A percentile compares a stretch with the other conserved stretches of the same genome.
Conservation (phyloP, 92 coral and sea anemone species). For the Phenganax marumi region DNA sequence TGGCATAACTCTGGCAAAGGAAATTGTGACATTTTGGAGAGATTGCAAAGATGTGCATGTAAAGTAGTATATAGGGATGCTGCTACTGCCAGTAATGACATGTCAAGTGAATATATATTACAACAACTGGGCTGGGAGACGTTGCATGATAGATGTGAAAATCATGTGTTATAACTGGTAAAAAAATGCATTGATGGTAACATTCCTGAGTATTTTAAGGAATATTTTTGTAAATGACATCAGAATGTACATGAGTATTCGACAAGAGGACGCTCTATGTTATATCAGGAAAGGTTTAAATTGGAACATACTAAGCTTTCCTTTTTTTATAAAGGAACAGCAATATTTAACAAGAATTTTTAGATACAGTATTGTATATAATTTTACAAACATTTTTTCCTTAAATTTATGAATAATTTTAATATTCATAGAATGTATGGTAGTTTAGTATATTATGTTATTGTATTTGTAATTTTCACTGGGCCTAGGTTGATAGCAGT, state of each 20-base stretch:
- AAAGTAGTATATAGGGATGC: background rate
- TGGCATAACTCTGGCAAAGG: constrained; percentile 23
- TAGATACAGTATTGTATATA: too few relatives aligned
- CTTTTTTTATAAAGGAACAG: constrained; percentile 6
- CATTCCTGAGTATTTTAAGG: background rate
- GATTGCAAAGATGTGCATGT: background rate
- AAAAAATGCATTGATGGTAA: background rate
- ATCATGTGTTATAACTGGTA: background rate
- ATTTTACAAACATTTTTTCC: background rate
- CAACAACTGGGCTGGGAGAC: constrained; percentile 13
- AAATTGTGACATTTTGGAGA: background rate
- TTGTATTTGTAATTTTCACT: background rate
- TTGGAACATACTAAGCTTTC: constrained; percentile 3
- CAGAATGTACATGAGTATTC: constrained; percentile 2
- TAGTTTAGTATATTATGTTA: background rate
- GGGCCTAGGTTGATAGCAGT: constrained; percentile 5
- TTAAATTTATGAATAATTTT: background rate
- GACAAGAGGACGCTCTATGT: constrained; percentile 4
- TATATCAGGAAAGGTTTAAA: background rate
- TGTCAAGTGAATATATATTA: background rate
- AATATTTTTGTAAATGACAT: background rate
- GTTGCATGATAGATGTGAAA: constrained; percentile 2
- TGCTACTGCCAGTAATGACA: background rate
- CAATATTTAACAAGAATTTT: background rate
- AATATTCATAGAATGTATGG: background rate